Evolutionary conservation across 2,113 vertebrate genomes (phyloP), one percentile per base, ranked within the genome.

Genomic region (Guaruba guarouba): DNA sequence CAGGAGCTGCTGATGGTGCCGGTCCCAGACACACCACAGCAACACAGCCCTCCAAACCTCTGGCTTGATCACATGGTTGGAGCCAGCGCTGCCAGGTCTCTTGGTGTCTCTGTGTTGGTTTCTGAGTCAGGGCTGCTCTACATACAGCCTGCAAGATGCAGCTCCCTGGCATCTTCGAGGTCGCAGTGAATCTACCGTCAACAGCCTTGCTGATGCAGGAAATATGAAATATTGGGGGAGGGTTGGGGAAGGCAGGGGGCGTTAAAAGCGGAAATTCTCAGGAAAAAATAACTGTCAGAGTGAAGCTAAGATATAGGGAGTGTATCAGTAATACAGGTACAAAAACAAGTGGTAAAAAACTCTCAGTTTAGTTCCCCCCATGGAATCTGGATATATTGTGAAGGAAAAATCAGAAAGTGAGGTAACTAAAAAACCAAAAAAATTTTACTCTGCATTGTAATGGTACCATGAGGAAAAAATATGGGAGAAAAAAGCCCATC

Each of bases 51-150:
- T 73, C 63, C 64, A 52, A 12, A 66, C 31, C 57, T 66, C 7
- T 0, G 0, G 29, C 64, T 77, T 74, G 31, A 29, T 19, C 1
- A 1, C 55, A 10, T 0, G 0, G 17, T 1, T 55, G 41, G 48
- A 82, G 55, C 33, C 75, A 80, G 52, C 31, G 5, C 37, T 57
- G 59, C 39, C 52, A 20, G 46, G 19, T 19, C 39, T 77, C 81
- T 44, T 70, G 39, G 48, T 4, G 2, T 39, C 62, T 52, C 46
- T 0, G 0, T 9, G 24, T 62, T 79, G 48, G 29, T 69, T 52
- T 87, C 82, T 92, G 86, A 82, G 0, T 5, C 77, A 94, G 39
- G 94, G 43, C 39, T 82, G 51, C 74, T 37, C 13, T 64, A 89
- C 87, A 82, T 39, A 71, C 43, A 61, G 41, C 49, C 57, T 70